Conservation (phyloP, 2,888 invertebrate species). For the Polia nebulosa region DNA sequence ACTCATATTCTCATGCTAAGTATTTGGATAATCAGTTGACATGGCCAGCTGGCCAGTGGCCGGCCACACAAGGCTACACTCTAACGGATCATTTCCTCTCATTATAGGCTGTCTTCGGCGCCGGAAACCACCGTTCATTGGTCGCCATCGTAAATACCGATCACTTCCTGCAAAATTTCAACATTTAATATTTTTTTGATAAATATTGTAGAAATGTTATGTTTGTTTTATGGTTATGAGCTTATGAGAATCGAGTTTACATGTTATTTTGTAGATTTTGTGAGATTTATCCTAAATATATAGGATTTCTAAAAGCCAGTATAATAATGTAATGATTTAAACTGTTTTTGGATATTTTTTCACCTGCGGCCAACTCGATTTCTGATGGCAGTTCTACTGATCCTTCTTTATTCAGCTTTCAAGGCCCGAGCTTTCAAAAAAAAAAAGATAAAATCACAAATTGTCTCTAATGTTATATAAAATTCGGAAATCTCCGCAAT, state of each 20-base stretch:
- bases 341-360: too few relatives aligned
- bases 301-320: background rate
- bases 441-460: too few relatives aligned
- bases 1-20: constrained; percentile 44
- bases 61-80: constrained; percentile 52
- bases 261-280: constrained; percentile 9
- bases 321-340: background rate
- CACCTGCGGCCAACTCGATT: too few relatives aligned
- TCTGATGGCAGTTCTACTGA: too few relatives aligned
- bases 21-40: constrained; percentile 61
- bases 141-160: constrained; percentile 79
- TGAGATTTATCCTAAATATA: background rate
- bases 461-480: background rate
- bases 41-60: constrained; percentile 44
- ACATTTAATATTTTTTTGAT: constrained; percentile 59
- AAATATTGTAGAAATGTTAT: constrained; percentile 9
- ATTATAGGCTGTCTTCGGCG: constrained; percentile 70
- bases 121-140: constrained; percentile 83
- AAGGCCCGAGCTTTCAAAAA: too few relatives aligned
- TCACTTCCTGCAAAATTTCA: constrained; percentile 79
- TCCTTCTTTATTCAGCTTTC: too few relatives aligned
- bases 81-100: constrained; percentile 67
- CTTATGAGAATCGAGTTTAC: constrained; percentile 21
- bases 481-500: background rate
- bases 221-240: constrained; percentile 30